Percentiles rank a stretch among this genome's conserved stretches.
Evolutionary conservation across 2,113 vertebrate species (phyloP).

Genomic region (Pogona vitticeps): DNA sequence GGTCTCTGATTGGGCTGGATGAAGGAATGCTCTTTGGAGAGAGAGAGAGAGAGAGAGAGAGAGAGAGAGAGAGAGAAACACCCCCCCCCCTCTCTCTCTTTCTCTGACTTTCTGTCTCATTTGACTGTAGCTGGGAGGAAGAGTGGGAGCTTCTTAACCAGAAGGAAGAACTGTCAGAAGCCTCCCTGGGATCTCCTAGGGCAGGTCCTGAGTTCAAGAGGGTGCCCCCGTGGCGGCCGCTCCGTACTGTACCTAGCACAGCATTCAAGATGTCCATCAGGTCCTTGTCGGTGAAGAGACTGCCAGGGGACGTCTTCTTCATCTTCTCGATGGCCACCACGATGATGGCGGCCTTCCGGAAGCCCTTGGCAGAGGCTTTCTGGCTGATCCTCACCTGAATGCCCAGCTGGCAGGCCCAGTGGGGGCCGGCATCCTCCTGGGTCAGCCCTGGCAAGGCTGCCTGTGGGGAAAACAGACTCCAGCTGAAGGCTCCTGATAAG

Average conservation of each 20-base stretch:
- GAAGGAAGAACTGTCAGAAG: neutral
- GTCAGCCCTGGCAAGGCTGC: neutral
- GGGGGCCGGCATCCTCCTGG: too few species aligned
- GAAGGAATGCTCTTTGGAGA: too few species aligned
- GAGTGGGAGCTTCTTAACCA: neutral
- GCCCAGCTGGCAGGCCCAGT: neutral
- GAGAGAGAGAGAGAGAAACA: too few species aligned
- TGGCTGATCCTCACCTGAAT: neutral
- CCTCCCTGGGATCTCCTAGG: too few species aligned
- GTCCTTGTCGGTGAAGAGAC: neutral
- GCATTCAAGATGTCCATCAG: neutral
- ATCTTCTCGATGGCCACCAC: slow-evolving; percentile 11
- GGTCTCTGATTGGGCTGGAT: too few species aligned
- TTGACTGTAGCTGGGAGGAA: too few species aligned
- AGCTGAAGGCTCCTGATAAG: neutral
- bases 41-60: too few species aligned
- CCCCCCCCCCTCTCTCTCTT: neutral
- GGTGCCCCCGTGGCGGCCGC: neutral
- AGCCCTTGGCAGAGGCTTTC: neutral
- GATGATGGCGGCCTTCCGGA: neutral
- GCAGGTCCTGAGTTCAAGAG: neutral
- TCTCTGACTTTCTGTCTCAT: neutral
- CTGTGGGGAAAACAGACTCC: neutral
- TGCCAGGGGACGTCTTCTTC: neutral
- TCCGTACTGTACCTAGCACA: slow-evolving; percentile 1